Base-by-base conservation (phyloP, 2,797 vertebrate species). In the Philypnodon macrostomus region DNA sequence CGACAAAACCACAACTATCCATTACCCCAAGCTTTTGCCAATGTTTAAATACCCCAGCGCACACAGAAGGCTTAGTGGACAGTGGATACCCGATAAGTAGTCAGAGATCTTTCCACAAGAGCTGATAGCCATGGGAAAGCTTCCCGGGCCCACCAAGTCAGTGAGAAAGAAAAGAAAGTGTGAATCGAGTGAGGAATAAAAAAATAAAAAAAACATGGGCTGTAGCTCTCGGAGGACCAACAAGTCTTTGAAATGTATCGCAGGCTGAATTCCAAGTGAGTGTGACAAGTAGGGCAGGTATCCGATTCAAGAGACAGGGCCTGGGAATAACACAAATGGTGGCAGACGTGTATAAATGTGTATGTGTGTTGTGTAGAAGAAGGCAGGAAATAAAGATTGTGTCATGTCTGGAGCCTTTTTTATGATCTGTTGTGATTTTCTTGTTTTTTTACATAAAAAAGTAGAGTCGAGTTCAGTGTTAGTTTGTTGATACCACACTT, bases 51-150 rank as follows among this genome's bases (percentile, higher is more conserved):
- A 54, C 38, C 34, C 66, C 62, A 57, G 38, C 19, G 10, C 46
- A 42, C 56, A 67, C 49, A 42, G 26, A 33, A 45, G 37, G 33
- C 40, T 53, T 11, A 16, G 34, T 53, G 35, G n/a, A n/a, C n/a
- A n/a, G n/a, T n/a, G n/a, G n/a, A n/a, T n/a, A n/a, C n/a, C n/a
- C n/a, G n/a, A n/a, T n/a, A n/a, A n/a, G n/a, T n/a, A n/a, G n/a
- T n/a, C 65, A 23, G 36, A 38, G 39, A 67, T 64, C 55, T 65
- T 72, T 65, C 58, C 38, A 18, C 46, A 38, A 13, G 47, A 14
- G 13, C 56, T 34, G 41, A 60, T 39, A 59, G 55, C 44, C 32
- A 21, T 53, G 18, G 48, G 53, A 52, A 68, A 56, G 61, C 40
- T 58, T 38, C 64, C 54, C 36, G 15, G 33, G 50, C 23, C 40